Evolutionary conservation across 2,113 vertebrate genomes (phyloP).

Genomic region (Bubo blakistoni): DNA sequence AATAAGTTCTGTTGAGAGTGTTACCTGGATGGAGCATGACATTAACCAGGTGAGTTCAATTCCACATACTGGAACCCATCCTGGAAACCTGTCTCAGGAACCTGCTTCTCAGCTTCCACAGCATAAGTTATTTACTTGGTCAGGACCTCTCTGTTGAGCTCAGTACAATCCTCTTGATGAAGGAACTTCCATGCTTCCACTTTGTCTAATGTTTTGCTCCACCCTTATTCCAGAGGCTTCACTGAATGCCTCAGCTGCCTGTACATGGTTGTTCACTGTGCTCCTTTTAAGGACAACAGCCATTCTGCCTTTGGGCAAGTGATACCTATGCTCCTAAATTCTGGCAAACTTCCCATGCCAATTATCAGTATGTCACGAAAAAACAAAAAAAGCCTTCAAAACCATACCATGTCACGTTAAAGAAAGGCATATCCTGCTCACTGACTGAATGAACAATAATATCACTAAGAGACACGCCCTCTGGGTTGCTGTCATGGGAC

Average conservation of each 20-base stretch:
- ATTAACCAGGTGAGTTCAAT: not conserved
- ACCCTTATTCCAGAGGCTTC: not conserved
- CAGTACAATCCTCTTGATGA: not conserved
- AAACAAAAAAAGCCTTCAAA: not conserved
- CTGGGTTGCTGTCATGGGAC: fast-evolving
- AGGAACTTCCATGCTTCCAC: not conserved
- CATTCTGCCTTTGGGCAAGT: not conserved
- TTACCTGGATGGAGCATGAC: not conserved
- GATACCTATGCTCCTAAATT: not conserved
- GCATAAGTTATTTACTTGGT: not conserved
- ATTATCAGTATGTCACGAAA: not conserved
- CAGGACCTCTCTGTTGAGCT: not conserved
- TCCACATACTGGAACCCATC: not conserved
- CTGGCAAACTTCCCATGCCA: not conserved
- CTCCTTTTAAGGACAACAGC: not conserved
- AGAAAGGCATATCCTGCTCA: not conserved
- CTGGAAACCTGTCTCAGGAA: not conserved
- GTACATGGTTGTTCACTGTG: not conserved
- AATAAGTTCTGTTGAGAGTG: not conserved
- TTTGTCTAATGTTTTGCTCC: not conserved
- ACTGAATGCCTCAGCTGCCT: not conserved
- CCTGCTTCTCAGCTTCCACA: not conserved
- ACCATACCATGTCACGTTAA: no score
- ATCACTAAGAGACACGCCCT: not conserved
- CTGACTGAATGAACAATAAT: not conserved